phyloP scores from a whole-genome alignment of 2,797 vertebrate genomes.

The Ceyx erithaca region DNA sequence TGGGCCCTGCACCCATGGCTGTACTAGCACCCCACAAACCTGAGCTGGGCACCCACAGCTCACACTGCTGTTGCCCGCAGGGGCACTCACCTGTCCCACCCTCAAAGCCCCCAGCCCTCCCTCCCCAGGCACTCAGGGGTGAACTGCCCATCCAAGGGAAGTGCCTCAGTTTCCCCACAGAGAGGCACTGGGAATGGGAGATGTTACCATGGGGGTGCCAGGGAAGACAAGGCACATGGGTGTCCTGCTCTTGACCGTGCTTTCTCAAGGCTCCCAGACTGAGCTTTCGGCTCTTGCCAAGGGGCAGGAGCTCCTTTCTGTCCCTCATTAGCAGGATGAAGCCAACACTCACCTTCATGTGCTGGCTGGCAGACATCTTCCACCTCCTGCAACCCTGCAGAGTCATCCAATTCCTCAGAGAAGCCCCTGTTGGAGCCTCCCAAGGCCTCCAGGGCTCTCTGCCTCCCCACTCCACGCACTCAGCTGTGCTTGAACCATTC shows the following conservation, averaged over 20 bases:
- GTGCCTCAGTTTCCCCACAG: not conserved
- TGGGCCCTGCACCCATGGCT: not conserved
- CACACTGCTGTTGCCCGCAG: fast-evolving
- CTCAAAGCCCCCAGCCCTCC: not conserved
- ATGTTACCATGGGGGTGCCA: fast-evolving
- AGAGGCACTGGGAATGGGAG: not conserved
- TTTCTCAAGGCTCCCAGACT: not conserved
- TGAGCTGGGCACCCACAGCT: not conserved
- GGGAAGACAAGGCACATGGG: too few relatives aligned
- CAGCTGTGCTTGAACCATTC: not conserved
- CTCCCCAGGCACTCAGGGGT: not conserved
- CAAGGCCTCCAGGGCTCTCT: fast-evolving
- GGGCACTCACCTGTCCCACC: not conserved
- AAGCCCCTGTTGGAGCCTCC: not conserved
- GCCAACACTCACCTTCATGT: not conserved
- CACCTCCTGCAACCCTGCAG: not conserved
- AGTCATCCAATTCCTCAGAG: not conserved
- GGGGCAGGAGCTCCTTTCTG: not conserved
- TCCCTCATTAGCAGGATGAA: not conserved
- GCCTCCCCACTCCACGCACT: not conserved
- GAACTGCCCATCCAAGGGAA: fast-evolving
- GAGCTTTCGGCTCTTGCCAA: fast-evolving
- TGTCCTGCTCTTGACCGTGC: not conserved
- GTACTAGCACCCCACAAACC: too few relatives aligned
- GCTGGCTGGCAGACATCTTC: not conserved